Conservation (phyloP, 2,888 invertebrate species). For the Lissocephala sabroskyi region DNA sequence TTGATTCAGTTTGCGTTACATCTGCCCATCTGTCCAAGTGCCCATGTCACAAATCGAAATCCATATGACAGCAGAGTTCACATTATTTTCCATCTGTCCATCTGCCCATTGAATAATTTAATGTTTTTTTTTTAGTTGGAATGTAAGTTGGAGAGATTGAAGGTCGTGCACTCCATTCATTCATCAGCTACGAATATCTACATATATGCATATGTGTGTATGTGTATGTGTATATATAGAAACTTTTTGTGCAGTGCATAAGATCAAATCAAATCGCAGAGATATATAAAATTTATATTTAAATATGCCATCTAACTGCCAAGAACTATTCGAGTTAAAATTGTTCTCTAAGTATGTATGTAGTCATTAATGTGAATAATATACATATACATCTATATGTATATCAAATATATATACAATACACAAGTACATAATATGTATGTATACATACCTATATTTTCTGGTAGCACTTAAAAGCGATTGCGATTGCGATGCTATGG, state of each 20-base stretch:
- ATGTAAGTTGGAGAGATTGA: conserved; percentile 16
- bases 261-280: not conserved
- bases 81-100: too few relatives aligned
- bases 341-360: conserved; percentile 62
- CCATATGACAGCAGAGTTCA: not conserved
- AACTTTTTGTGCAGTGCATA: too few relatives aligned
- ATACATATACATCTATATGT: conserved; percentile 8
- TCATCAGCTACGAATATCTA: conserved; percentile 7
- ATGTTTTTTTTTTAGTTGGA: conserved; percentile 1
- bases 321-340: conserved; percentile 64
- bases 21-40: too few relatives aligned
- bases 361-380: conserved; percentile 9
- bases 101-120: too few relatives aligned
- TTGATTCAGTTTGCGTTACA: too few relatives aligned
- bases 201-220: conserved; percentile 20
- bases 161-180: conserved; percentile 36
- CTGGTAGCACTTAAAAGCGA: conserved; percentile 46
- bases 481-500: too few relatives aligned
- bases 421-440: too few relatives aligned
- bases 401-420: too few relatives aligned
- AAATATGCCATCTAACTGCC: conserved; percentile 66
- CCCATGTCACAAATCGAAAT: conserved; percentile 1
- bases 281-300: conserved; percentile 22
- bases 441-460: conserved; percentile 38
- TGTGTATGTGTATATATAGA: conserved; percentile 17